Evolutionary conservation across 2,888 invertebrate species (phyloP), one percentile per base, ranked within the genome.

Genomic region (Timema cristinae): DNA sequence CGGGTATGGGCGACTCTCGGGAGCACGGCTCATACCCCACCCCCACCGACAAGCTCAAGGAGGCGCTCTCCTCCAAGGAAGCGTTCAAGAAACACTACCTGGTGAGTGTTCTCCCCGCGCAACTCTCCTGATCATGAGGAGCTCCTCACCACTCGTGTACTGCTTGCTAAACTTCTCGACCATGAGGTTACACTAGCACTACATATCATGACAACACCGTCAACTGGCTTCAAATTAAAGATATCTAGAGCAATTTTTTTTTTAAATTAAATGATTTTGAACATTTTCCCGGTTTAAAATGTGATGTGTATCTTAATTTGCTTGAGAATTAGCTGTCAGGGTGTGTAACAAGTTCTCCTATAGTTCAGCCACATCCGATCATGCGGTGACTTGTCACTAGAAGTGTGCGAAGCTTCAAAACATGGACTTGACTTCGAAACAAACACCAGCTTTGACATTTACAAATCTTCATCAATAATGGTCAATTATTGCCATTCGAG

Each of bases 11-110:
- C 0, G 92, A 95, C 81, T 82, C 82, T 74, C 82, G 83, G 8
- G 88, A 88, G 85, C 2, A 86, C 81, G 77, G 7, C 56, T 76
- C 59, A 67, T 59, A 52, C 7, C 87, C 84, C 6, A 86, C 87
- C 4, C 91, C 96, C 0, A 91, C 94, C 0, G 94, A 94, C 77
- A 90, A 93, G 79, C 84, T 98, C 10, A 94, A 96, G 80, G 93
- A 94, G 79, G 95, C 97, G 0, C 83, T 98, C 5, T 94, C 96
- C 71, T 95, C 95, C 11, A 93, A 93, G 80, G 91, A 91, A 72
- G 88, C 91, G 68, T 98, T 97, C 81, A 91, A 93, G 78, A 93
- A 93, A 80, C 91, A 95, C 77, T 98, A 97, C 80, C 83, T 97
- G 80, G 89, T 89, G 80, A 81, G 81, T 78, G 51, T 16, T 4